Percentiles rank a stretch among this genome's conserved stretches.
Conservation (phyloP, 30 jellyfish, hydroid and myxozoan species). For the Cassiopea xamachana region DNA sequence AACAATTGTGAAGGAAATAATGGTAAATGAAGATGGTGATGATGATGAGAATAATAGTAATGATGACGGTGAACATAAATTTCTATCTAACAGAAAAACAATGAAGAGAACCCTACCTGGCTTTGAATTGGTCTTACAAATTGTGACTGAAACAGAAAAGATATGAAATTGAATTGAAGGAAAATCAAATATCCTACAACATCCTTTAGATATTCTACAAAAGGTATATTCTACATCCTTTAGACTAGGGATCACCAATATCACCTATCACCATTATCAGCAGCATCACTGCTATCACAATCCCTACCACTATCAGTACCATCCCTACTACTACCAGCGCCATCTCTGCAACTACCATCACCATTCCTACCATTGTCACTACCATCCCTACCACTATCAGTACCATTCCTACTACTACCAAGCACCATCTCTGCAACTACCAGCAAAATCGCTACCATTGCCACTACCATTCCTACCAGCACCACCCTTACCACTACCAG, state of each 20-base stretch:
- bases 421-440: background rate
- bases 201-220: no score
- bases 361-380: background rate
- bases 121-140: background rate
- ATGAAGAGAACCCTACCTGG: background rate
- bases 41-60: background rate
- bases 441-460: background rate
- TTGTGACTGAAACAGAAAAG: background rate
- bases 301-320: background rate
- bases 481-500: background rate
- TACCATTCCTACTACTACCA: background rate
- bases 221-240: no score
- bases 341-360: background rate
- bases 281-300: background rate
- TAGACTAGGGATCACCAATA: background rate
- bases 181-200: background rate
- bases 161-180: background rate
- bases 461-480: background rate
- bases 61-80: background rate
- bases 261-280: background rate
- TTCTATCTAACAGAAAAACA: no score
- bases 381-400: background rate
- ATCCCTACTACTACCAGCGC: background rate
- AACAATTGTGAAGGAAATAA: background rate
- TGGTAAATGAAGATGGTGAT: background rate